Percentiles rank a stretch among this genome's conserved stretches.
phyloP scores from a whole-genome alignment of 2,797 vertebrate genomes.

The Miichthys miiuy region DNA sequence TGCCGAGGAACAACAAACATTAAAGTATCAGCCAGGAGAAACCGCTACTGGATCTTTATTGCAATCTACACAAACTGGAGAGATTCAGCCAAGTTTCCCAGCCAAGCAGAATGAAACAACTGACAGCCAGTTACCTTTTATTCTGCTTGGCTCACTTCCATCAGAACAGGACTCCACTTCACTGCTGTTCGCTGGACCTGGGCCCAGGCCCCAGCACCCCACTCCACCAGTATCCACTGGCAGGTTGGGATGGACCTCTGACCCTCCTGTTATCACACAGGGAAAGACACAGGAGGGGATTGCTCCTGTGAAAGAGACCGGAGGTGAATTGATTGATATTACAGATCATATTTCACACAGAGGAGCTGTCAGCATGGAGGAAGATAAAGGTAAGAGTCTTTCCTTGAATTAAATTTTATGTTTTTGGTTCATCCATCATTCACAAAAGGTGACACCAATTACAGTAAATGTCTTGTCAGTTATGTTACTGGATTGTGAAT shows the following conservation, averaged over 20 bases:
- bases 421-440: conserved; percentile 2
- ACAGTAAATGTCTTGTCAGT: not conserved
- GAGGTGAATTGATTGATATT: conserved; percentile 31
- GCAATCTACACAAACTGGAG: conserved; percentile 33
- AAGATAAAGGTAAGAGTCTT: conserved; percentile 63
- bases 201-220: not conserved
- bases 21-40: conserved; percentile 43
- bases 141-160: conserved; percentile 44
- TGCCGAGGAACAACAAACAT: conserved; percentile 34
- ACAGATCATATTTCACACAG: conserved; percentile 32
- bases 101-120: conserved; percentile 10
- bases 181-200: conserved; percentile 16
- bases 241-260: conserved; percentile 33
- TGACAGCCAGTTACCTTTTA: conserved; percentile 38
- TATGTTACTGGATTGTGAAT: not conserved
- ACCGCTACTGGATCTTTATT: conserved; percentile 39
- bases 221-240: conserved; percentile 20
- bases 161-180: conserved; percentile 40
- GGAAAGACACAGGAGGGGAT: conserved; percentile 19
- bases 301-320: conserved; percentile 11
- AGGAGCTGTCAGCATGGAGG: conserved; percentile 38
- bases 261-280: conserved; percentile 31
- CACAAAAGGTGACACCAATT: not conserved
- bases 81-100: conserved; percentile 36
- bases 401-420: not conserved